Percentiles rank a stretch among this genome's conserved stretches.
Conservation (phyloP, 2,888 invertebrate genomes). For the Erebia epiphron region DNA sequence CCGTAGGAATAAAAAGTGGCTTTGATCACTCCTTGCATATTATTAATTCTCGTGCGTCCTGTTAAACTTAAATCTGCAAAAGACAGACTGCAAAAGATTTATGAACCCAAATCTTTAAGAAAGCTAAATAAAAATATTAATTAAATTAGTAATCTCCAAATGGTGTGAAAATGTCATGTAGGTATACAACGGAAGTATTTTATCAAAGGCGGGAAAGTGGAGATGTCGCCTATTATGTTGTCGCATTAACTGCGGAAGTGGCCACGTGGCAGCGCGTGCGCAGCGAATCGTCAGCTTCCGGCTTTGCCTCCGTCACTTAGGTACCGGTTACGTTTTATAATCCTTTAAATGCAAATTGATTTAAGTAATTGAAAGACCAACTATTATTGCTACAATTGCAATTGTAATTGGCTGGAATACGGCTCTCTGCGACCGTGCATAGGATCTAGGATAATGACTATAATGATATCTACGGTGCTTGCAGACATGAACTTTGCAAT, state of each 20-base stretch:
- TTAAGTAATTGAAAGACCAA: conserved; percentile 6
- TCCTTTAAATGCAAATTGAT: conserved; percentile 25
- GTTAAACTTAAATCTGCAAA: too few relatives aligned
- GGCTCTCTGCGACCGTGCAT: too few relatives aligned
- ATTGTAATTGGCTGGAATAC: too few relatives aligned
- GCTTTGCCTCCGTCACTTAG: conserved; percentile 40
- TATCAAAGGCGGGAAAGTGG: conserved; percentile 60
- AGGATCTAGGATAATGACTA: too few relatives aligned
- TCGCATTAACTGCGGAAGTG: conserved; percentile 74
- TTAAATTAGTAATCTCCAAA: not conserved
- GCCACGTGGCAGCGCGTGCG: conserved; percentile 74
- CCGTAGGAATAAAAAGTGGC: too few relatives aligned
- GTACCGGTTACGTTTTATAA: conserved; percentile 27
- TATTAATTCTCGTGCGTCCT: too few relatives aligned
- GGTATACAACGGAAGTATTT: conserved; percentile 37
- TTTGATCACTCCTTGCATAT: too few relatives aligned
- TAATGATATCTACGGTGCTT: too few relatives aligned
- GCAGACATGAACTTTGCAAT: too few relatives aligned
- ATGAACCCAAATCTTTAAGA: too few relatives aligned
- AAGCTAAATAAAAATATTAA: not conserved
- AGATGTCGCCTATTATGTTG: conserved; percentile 82
- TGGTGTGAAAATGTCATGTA: conserved; percentile 37
- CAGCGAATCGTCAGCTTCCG: conserved; percentile 75
- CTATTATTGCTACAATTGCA: too few relatives aligned
- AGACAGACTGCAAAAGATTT: too few relatives aligned